phyloP scores from a whole-genome alignment of 92 coral and sea anemone species.

The Actinernus sp. region DNA sequence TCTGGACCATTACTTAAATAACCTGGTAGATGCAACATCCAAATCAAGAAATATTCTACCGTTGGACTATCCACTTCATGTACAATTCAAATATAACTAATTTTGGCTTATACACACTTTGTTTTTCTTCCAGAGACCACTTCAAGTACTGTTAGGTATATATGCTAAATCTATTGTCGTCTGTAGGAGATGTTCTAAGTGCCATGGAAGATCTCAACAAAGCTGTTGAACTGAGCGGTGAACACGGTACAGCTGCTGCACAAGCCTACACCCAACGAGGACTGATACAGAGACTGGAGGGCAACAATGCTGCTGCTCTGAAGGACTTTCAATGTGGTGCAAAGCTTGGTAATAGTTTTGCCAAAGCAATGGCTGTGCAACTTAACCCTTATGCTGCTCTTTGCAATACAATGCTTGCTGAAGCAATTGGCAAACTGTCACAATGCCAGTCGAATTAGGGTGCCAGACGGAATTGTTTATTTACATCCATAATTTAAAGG shows the following conservation, averaged over 20 bases:
- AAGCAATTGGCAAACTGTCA: slow-evolving; percentile 78
- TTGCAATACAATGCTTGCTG: slow-evolving; percentile 95
- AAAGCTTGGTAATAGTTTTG: slow-evolving; percentile 88
- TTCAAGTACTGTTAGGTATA: too few species aligned
- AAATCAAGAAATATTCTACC: too few species aligned
- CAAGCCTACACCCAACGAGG: slow-evolving; percentile 98
- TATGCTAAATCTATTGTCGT: too few species aligned
- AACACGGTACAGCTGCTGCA: slow-evolving; percentile 77
- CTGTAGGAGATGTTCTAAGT: slow-evolving; percentile 77
- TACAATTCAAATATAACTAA: too few species aligned
- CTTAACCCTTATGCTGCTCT: slow-evolving; percentile 99
- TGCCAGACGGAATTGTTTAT: too few species aligned
- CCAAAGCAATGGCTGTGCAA: slow-evolving; percentile 89
- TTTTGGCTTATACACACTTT: too few species aligned
- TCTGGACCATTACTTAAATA: too few species aligned
- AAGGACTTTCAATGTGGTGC: slow-evolving; percentile 87
- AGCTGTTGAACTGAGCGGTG: slow-evolving; percentile 76
- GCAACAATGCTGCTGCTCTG: slow-evolving; percentile 71
- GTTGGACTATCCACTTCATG: too few species aligned
- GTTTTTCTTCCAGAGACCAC: too few species aligned
- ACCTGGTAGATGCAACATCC: too few species aligned
- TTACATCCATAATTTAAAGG: too few species aligned
- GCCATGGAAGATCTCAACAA: slow-evolving; percentile 89
- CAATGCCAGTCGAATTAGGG: slow-evolving; percentile 21
- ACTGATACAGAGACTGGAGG: slow-evolving; percentile 81